A percentile compares a stretch with the other conserved stretches of the same genome.
phyloP scores from a whole-genome alignment of 2,113 vertebrate genomes.

The Melanotaenia duboulayi region DNA sequence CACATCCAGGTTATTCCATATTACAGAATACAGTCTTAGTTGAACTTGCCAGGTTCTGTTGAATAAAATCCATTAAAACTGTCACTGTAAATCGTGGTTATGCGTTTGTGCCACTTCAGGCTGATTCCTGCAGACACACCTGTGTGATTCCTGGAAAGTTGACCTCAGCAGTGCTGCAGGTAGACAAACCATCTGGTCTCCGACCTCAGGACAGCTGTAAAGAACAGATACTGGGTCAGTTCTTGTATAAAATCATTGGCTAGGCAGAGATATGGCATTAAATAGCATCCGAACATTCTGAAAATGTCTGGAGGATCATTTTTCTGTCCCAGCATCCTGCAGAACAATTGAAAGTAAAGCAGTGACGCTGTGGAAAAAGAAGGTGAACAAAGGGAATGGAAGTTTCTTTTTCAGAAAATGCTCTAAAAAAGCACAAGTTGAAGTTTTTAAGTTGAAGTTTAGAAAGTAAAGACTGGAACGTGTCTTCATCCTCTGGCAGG shows the following conservation, averaged over 20 bases:
- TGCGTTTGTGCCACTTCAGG: neutral
- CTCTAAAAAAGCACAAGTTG: too few relatives aligned
- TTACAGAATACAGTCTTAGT: neutral
- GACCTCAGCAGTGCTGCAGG: accelerated
- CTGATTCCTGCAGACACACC: neutral
- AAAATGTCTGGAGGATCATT: neutral
- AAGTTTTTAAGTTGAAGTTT: too few relatives aligned
- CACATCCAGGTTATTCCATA: neutral
- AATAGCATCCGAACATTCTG: neutral
- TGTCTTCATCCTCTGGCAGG: too few relatives aligned
- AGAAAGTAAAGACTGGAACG: too few relatives aligned
- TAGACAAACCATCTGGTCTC: neutral
- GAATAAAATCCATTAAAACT: too few relatives aligned
- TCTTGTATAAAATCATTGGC: accelerated
- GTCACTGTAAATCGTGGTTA: neutral
- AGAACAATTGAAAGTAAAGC: neutral
- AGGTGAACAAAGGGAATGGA: too few relatives aligned
- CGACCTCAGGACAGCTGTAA: too few relatives aligned
- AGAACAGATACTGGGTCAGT: too few relatives aligned
- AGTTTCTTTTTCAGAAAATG: too few relatives aligned
- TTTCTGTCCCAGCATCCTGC: neutral
- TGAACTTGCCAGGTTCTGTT: too few relatives aligned
- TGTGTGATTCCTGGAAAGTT: neutral
- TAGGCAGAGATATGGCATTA: accelerated
- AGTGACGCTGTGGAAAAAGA: too few relatives aligned